phyloP scores from a whole-genome alignment of 2,888 invertebrate species.

The Barypeithes pellucidus region DNA sequence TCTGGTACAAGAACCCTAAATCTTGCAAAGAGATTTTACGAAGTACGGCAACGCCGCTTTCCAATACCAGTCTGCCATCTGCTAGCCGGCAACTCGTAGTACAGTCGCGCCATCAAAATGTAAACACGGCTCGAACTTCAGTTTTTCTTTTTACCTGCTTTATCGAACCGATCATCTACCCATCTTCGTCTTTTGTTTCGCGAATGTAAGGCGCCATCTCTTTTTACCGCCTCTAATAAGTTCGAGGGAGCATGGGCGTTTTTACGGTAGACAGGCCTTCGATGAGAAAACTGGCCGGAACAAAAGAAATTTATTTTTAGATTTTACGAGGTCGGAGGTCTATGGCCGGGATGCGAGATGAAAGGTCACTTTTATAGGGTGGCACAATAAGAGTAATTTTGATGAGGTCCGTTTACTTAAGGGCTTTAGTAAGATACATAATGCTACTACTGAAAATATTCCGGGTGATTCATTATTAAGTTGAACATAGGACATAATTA shows the following conservation, averaged over 20 bases:
- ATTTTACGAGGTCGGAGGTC: constrained; percentile 4
- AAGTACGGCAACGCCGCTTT: constrained; percentile 10
- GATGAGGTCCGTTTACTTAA: no score
- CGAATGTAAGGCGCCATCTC: not conserved
- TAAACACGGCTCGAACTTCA: not conserved
- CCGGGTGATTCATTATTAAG: no score
- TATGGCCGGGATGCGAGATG: constrained; percentile 10
- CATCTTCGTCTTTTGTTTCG: not conserved
- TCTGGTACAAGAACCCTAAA: no score
- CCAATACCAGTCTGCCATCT: constrained; percentile 29
- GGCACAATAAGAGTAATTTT: not conserved
- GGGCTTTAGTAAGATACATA: no score
- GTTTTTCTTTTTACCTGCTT: not conserved
- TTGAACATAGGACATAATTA: no score
- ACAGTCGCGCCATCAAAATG: constrained; percentile 30
- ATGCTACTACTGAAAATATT: no score
- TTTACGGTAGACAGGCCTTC: not conserved
- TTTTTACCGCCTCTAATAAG: not conserved
- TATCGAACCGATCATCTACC: not conserved
- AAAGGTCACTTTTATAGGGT: constrained; percentile 10
- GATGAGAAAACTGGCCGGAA: constrained; percentile 4
- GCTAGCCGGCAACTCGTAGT: constrained; percentile 23
- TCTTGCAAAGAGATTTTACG: not conserved
- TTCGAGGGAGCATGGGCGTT: not conserved
- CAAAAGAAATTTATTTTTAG: constrained; percentile 6